These are phyloP conservation scores for Clarias gariepinus DNA, from an alignment of 2,113 vertebrate genomes.

Conservation along the genomic window DNA sequence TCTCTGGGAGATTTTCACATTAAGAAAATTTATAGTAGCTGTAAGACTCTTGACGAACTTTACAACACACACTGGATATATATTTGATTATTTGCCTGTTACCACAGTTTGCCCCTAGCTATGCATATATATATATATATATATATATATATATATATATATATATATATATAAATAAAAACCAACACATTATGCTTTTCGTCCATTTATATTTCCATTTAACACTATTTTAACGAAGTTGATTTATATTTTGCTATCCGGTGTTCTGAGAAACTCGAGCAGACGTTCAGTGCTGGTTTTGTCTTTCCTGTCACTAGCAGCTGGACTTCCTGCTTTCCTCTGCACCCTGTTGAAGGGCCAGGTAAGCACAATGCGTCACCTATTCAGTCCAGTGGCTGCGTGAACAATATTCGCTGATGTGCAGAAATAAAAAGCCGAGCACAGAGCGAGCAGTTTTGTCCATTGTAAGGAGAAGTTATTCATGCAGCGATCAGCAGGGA, in stretches of 20 bases:
- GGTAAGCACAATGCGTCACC: neutral
- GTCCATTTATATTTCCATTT: neutral
- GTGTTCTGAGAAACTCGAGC: neutral
- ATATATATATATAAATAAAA: no score
- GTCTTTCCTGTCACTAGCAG: slow-evolving; percentile 26
- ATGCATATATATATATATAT: no score
- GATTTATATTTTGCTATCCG: neutral
- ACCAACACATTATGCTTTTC: neutral
- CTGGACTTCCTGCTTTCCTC: neutral
- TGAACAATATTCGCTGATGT: neutral
- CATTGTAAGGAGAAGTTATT: neutral
- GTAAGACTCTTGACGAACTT: no score
- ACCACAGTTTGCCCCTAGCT: no score
- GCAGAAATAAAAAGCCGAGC: neutral
- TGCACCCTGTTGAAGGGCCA: neutral
- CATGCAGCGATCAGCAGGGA: slow-evolving; percentile 27
- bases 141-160: no score
- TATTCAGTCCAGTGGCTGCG: neutral
- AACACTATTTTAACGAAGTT: neutral
- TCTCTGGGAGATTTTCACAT: no score
- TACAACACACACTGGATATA: no score
- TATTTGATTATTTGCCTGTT: no score
- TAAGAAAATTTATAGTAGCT: no score
- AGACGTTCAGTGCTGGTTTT: neutral
- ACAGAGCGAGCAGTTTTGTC: neutral